A percentile compares a stretch with the other conserved stretches of the same genome.
Conservation (phyloP, 2,888 invertebrate genomes). For the Sarcophaga carnaria region DNA sequence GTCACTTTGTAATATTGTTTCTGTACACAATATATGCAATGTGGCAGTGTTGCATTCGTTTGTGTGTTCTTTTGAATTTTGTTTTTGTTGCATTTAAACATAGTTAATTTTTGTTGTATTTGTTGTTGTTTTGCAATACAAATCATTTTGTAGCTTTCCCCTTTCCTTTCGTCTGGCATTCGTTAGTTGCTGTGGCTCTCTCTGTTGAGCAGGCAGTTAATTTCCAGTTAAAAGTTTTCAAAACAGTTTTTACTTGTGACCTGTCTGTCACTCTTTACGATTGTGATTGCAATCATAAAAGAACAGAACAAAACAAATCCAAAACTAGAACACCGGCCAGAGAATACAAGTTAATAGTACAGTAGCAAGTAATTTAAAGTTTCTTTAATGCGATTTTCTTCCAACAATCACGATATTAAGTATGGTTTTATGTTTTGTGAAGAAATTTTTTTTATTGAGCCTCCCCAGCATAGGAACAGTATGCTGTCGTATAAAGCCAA, state of each 20-base stretch:
- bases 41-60: too few species aligned
- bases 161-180: neutral
- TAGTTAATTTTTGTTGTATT: too few species aligned
- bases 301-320: neutral
- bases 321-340: neutral
- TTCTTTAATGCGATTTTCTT: too few species aligned
- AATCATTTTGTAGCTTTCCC: neutral
- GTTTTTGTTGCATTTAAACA: too few species aligned
- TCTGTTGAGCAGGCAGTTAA: neutral
- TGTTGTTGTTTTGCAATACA: neutral
- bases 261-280: constrained; percentile 10
- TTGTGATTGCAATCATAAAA: constrained; percentile 39
- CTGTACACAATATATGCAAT: too few species aligned
- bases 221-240: constrained; percentile 13
- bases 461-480: too few species aligned
- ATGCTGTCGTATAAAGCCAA: too few species aligned
- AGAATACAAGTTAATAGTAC: neutral
- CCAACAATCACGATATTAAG: too few species aligned
- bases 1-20: too few species aligned
- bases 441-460: too few species aligned
- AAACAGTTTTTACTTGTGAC: neutral
- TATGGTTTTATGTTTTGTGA: too few species aligned
- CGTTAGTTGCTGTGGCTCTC: neutral
- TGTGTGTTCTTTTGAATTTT: too few species aligned
- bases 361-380: neutral